Evolutionary conservation across 2,113 vertebrate species (phyloP), one percentile per base, ranked within the genome.

Genomic region (Nestor notabilis): DNA sequence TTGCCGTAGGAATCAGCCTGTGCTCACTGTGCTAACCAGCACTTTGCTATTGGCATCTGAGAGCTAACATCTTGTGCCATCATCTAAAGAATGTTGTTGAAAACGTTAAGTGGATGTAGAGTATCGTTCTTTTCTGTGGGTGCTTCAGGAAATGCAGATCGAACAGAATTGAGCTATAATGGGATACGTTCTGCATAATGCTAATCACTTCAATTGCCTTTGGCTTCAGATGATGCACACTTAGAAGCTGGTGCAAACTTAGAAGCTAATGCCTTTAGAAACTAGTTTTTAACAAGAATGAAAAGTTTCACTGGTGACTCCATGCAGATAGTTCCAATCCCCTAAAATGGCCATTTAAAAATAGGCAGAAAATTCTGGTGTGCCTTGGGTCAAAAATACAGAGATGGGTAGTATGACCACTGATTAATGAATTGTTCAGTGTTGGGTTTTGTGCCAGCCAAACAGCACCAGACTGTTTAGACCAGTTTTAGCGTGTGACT

Each of bases 261-360:
- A 33, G 80, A 82, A 83, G 77, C 60, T 29, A 49, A 71, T 77
- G 63, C 50, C 55, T 82, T 70, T 37, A 78, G 52, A 53, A 78
- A 63, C 17, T 1, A 20, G 2, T 33, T 89, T 93, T 70, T 33
- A 58, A 68, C 13, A 49, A 50, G 55, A 65, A 46, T 20, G 4
- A 3, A 10, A 44, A 44, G 53, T 50, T 87, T 56, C 1, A 5
- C 41, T 31, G 50, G 18, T 63, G 49, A 35, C 16, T 43, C 19
- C 1, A 0, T 11, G 9, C 3, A 4, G 41, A 4, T 37, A 17
- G 18, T 75, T 61, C 84, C 52, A 29, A 1, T 55, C 20, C 17
- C 41, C 79, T 27, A 15, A 72, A 60, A 9, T 17, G 25, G 12
- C 9, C 83, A 5, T 55, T 74, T 27, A 35, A 86, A 47, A 78